Percentiles rank a stretch among this genome's conserved stretches.
phyloP scores from a whole-genome alignment of 2,797 vertebrate species.

The Gephyroberyx darwinii region DNA sequence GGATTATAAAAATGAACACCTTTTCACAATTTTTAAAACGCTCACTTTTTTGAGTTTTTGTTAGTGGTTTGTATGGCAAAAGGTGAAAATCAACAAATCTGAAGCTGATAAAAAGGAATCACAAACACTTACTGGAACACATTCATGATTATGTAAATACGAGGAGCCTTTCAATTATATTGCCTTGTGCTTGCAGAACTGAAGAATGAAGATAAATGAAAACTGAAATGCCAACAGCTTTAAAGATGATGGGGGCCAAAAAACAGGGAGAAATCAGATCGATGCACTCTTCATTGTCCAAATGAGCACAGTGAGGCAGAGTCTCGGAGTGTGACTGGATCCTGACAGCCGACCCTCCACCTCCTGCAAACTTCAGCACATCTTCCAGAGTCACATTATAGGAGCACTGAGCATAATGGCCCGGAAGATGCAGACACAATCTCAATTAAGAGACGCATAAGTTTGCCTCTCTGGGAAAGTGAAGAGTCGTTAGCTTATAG shows the following conservation, averaged over 20 bases:
- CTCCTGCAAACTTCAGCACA: constrained; percentile 43
- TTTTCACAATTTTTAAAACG: no score
- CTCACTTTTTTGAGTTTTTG: no score
- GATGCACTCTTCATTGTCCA: constrained; percentile 64
- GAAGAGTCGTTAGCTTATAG: not conserved
- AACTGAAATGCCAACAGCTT: constrained; percentile 43
- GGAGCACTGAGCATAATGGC: constrained; percentile 38
- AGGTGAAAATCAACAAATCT: constrained; percentile 22
- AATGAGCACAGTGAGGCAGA: constrained; percentile 53
- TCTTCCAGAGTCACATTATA: constrained; percentile 44
- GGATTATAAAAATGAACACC: no score
- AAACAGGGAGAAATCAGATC: constrained; percentile 32
- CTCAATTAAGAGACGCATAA: constrained; percentile 54
- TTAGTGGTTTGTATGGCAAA: no score
- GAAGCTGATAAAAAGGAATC: constrained; percentile 35
- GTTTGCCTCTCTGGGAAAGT: constrained; percentile 41
- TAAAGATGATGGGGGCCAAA: constrained; percentile 32
- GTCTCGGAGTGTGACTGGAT: constrained; percentile 30
- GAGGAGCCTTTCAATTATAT: constrained; percentile 12
- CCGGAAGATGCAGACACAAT: constrained; percentile 51
- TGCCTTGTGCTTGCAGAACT: constrained; percentile 21
- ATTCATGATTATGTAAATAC: constrained; percentile 16
- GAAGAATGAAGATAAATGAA: constrained; percentile 35
- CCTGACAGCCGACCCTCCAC: constrained; percentile 43
- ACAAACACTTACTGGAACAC: constrained; percentile 2